These are phyloP conservation scores for Aphis gossypii DNA, from an alignment of 1,140 invertebrate genomes.

Conservation along the genomic window DNA sequence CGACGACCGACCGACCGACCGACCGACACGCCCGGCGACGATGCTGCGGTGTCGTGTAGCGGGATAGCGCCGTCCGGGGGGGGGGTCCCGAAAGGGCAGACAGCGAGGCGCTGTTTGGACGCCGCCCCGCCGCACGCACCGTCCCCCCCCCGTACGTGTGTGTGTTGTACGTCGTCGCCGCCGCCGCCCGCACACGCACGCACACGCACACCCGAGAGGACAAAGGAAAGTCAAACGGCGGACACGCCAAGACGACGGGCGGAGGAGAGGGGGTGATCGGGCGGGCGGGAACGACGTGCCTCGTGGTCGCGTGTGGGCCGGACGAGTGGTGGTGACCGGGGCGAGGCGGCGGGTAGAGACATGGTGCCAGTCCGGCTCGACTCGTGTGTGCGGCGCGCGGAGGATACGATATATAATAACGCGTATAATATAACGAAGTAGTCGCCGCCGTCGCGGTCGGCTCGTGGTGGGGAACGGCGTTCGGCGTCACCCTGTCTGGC, in stretches of 20 bases:
- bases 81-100: conserved; percentile 59
- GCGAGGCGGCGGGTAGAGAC: not conserved
- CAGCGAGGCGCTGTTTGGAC: conserved; percentile 58
- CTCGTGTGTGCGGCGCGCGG: not conserved
- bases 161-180: not conserved
- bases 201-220: conserved; percentile 35
- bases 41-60: conserved; percentile 61
- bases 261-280: not conserved
- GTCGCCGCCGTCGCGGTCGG: not conserved
- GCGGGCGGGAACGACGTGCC: not conserved
- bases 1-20: not conserved
- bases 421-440: not conserved
- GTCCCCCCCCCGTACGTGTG: not conserved
- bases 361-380: conserved; percentile 30
- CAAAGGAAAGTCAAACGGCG: conserved; percentile 57
- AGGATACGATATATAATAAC: not conserved
- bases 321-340: not conserved
- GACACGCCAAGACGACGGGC: not conserved
- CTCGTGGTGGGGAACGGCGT: conserved; percentile 50
- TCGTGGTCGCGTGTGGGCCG: not conserved
- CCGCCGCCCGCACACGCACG: not conserved
- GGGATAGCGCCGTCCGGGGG: conserved; percentile 58
- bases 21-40: conserved; percentile 28
- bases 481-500: conserved; percentile 80
- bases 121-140: not conserved